These are phyloP conservation scores for Bos javanicus DNA, from an alignment of 2,113 vertebrate species.

Conservation along the genomic window DNA sequence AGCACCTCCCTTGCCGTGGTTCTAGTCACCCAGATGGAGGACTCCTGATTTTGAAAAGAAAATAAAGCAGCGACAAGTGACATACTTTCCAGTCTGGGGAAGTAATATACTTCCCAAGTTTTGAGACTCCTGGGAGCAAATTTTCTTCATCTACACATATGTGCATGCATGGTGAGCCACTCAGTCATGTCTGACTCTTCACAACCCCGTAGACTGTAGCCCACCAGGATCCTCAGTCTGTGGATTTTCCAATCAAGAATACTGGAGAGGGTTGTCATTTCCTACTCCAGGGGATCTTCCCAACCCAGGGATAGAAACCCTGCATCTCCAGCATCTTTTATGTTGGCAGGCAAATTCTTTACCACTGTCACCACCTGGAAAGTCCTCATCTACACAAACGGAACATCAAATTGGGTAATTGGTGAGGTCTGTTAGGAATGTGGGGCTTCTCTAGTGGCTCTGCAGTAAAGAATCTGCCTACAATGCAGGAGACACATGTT, in stretches of 20 bases:
- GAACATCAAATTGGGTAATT: neutral
- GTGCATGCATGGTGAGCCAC: neutral
- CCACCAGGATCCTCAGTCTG: neutral
- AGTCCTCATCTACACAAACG: neutral
- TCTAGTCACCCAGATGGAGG: neutral
- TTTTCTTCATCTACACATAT: neutral
- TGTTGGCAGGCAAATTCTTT: neutral
- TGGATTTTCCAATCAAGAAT: neutral
- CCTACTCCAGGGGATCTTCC: neutral
- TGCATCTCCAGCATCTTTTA: neutral
- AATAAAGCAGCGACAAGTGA: neutral
- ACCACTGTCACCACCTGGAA: neutral
- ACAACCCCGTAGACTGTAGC: neutral
- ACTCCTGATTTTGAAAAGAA: neutral
- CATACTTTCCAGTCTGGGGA: neutral
- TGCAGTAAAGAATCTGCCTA: neutral
- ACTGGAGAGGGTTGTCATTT: neutral
- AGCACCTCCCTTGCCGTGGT: neutral
- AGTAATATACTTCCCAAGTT: neutral
- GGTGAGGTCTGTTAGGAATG: neutral
- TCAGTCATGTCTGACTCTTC: neutral
- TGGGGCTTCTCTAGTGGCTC: neutral
- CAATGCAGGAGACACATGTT: neutral
- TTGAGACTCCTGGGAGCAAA: neutral
- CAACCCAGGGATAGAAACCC: neutral